Evolutionary conservation across 2,113 vertebrate species (phyloP), one percentile per base, ranked within the genome.

Genomic region (Entomyzon cyanotis): DNA sequence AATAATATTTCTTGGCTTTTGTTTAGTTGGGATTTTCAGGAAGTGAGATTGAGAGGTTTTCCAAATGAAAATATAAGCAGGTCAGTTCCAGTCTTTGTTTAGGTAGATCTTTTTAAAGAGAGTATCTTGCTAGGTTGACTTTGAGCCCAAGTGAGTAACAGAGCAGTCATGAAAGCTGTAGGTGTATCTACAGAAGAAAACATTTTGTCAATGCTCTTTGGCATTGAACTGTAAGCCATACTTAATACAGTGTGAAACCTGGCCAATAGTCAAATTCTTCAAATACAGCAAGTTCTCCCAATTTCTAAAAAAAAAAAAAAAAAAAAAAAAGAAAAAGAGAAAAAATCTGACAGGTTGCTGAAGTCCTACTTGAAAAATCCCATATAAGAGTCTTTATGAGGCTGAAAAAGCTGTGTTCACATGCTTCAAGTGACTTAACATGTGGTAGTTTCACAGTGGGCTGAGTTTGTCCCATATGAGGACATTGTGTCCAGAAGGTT

Each of bases 401-500:
- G 27, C 52, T 78, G 50, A 39, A 63, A 42, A 79, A 53, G 30
- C 80, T 65, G 8, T 31, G 35, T 69, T 65, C 22, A 25, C 49
- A 50, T 52, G 23, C 65, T 87, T 87, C 49, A 71, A 69, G 46
- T 49, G 78, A 44, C 20, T 94, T 91, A 89, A 60, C 44, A 41
- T 44, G 80, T 80, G 74, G 58, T 30, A 56, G 65, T 59, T 92
- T 69, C 50, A 56, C 80, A 89, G 68, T n/a, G 58, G 70, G 56
- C 47, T 84, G 70, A 75, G n/a, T 68, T 63, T 87, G 49, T 87
- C 49, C 58, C 62, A 56, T 44, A 35, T 64, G 31, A 80, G 84
- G 82, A 93, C 58, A 33, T 31, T 7, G 24, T 60, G 90, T 82
- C 82, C 93, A 64, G 74, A 93, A 91, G 58, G n/a, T 82, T 94